Evolutionary conservation across 2,888 invertebrate species (phyloP), one percentile per base, ranked within the genome.

Genomic region (Ditylenchus weischeri): DNA sequence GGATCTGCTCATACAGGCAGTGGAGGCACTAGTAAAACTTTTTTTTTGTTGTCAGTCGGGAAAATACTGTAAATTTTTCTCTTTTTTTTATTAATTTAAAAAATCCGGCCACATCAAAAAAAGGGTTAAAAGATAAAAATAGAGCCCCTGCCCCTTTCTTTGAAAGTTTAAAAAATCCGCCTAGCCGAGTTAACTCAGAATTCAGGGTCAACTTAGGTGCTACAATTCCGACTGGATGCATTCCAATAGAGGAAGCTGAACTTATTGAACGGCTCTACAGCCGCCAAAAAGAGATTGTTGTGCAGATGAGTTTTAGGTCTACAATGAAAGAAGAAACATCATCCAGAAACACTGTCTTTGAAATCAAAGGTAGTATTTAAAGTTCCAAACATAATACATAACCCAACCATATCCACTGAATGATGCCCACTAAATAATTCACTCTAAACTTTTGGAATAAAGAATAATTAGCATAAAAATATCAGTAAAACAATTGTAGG

Each of bases 261-360:
- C 79, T 85, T 82, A 70, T 85, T 71, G 73, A 78, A 62, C 75
- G 85, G 54, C 81, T 85, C 78, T 71, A 75, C 15, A 72, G 80
- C 29, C 76, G 84, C 71, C 80, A 81, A 71, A 69, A 69, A 64
- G 54, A 19, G 11, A 36, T 78, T 15, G 57, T 69, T 7, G 71
- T 84, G 36, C 62, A 70, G 29, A 66, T 83, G 64, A 65, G 75
- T 60, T 79, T 83, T 75, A 71, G 67, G 19, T 79, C 80, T 5
- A 51, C 50, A 18, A 50, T 66, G 21, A 50, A 62, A 15, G 73
- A 71, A 36, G 69, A 65, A 0, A 86, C 85, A 19, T 85, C 83
- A 13, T 90, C 91, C 0, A 86, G 90, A 70, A 92, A 92, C 83
- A 88, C 89, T 0, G 84, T 91, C 11, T 88, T 88, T 0, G 90